Evolutionary conservation across 2,113 vertebrate species (phyloP), one percentile per base, ranked within the genome.

Genomic region (Petromus typicus): DNA sequence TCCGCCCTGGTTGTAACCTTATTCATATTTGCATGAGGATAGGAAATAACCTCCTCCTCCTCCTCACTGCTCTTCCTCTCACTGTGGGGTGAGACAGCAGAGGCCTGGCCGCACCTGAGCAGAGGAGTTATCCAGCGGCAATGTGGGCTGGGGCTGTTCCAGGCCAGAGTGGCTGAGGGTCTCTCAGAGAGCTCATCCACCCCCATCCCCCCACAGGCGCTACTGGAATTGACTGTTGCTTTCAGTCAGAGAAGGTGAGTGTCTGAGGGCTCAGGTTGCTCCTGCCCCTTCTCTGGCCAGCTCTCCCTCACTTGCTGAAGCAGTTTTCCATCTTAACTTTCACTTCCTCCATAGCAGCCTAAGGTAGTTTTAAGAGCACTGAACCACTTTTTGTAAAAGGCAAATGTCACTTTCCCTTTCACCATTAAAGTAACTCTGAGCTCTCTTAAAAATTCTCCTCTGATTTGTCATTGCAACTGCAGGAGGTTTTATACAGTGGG

Each of bases 121-220:
- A 5, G 71, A 45, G 71, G 71, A 43, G 23, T 45, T 43, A 27
- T 16, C 23, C n/a, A n/a, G n/a, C n/a, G n/a, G n/a, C n/a, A n/a
- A n/a, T n/a, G n/a, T 45, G 40, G 37, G 23, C 23, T 45, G 40
- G 40, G 69, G 37, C 37, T 71, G 37, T 71, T 71, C 17, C 9
- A 23, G 71, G 13, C 23, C 11, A 73, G 40, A 22, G 40, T 40
- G 10, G 20, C 71, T 27, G 5, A 73, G 71, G 40, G 1, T 27
- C 71, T 73, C 37, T 3, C n/a, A n/a, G n/a, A 27, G 63, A 16
- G 40, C 6, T 56, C 54, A 23, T 6, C 37, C 0, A 2, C 27
- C 11, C 4, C 2, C 40, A 0, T n/a, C 40, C 8, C 12, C 2
- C 2, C 0, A 12, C 12, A 20, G 71, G 23, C 71, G 27, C 40